Conservation (phyloP, 2,888 invertebrate species). For the Ochropacha duplaris region DNA sequence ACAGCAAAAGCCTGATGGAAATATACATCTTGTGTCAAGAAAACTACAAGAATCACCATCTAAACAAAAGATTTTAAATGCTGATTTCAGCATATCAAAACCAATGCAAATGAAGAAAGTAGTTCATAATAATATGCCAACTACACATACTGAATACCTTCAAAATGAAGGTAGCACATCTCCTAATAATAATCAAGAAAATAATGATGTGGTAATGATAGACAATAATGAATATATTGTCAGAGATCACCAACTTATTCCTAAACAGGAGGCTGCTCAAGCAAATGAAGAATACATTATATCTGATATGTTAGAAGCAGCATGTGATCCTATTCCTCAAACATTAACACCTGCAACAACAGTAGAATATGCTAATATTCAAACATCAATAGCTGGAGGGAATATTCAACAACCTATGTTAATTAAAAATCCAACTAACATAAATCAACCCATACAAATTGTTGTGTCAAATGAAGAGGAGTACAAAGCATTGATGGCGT, state of each 20-base stretch:
- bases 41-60: slow-evolving; percentile 39
- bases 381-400: slow-evolving; percentile 38
- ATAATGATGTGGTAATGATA: slow-evolving; percentile 74
- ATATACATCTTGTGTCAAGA: slow-evolving; percentile 77
- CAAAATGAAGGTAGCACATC: slow-evolving; percentile 39
- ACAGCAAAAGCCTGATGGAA: slow-evolving; percentile 63
- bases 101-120: slow-evolving; percentile 32
- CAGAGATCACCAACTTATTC: slow-evolving; percentile 63
- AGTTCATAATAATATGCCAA: slow-evolving; percentile 25
- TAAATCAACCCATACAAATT: slow-evolving; percentile 73
- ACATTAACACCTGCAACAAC: slow-evolving; percentile 48
- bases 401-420: slow-evolving; percentile 46
- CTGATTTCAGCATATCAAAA: slow-evolving; percentile 47
- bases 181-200: slow-evolving; percentile 25
- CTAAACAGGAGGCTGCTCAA: slow-evolving; percentile 16
- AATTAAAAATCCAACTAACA: slow-evolving; percentile 53
- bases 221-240: slow-evolving; percentile 84
- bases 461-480: slow-evolving; percentile 79
- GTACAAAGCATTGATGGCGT: slow-evolving; percentile 72
- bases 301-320: slow-evolving; percentile 48
- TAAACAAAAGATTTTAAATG: slow-evolving; percentile 72
- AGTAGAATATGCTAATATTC: slow-evolving; percentile 49
- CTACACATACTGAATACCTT: slow-evolving; percentile 42
- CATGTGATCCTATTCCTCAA: slow-evolving; percentile 38
- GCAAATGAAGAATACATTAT: slow-evolving; percentile 43